Base-by-base conservation (phyloP, 2,888 invertebrate species). In the Phengaris alcon region DNA sequence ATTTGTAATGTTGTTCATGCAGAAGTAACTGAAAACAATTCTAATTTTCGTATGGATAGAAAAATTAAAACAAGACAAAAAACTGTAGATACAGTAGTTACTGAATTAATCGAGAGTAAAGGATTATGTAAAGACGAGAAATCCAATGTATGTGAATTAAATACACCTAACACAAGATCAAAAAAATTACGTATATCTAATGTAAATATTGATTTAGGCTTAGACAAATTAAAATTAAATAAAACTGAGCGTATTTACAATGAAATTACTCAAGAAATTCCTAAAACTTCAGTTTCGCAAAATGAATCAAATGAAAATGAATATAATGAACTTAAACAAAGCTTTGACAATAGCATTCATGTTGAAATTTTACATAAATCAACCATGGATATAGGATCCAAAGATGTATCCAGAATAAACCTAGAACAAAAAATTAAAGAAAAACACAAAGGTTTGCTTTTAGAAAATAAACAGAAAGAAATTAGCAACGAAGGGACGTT, bases 41-140 rank as follows among this genome's bases (percentile, higher is more conserved):
- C 68, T 35, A 68, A 52, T 72, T 72, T 72, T 72, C 52, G 15
- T 22, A 72, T 12, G 12, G 52, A 44, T 12, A 72, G 54, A 13
- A 72, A 72, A 35, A 52, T 52, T 8, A 72, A 72, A 54, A 72
- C 51, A 6, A 72, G 72, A 52, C 51, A 22, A 22, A 72, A 51
- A 72, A 12, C 12, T 22, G 13, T 13, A 72, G 13, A 72, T 72
- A 72, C 12, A 54, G 15, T 51, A 48, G 22, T 15, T 51, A 15
- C 9, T 70, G 48, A 51, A 10, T 22, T 64, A 12, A 64, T 12
- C 6, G 64, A 59, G 5, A 59, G 10, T 22, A 59, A 22, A 10
- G 59, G 59, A 22, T 22, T 22, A 5, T 15, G 22, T 10, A 22
- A 3, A 10, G 4, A 44, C 35, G 64, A 64, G 35, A 64, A 64